Conservation (phyloP, 2,888 invertebrate genomes). For the Ferdinandea cuprea region DNA sequence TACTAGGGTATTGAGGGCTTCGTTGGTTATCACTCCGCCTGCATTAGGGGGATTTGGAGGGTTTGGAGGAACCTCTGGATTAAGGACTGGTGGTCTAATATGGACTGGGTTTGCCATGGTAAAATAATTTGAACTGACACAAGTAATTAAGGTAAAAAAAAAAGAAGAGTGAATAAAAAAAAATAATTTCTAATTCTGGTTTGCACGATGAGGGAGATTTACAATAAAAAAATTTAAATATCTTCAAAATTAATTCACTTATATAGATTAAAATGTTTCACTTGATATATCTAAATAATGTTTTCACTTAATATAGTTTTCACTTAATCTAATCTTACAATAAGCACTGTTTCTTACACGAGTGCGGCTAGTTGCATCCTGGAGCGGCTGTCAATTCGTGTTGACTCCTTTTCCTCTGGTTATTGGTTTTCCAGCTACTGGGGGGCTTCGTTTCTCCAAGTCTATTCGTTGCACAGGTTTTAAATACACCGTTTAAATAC, state of each 20-base stretch:
- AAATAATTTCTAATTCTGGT: too few relatives aligned
- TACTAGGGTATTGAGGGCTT: too few relatives aligned
- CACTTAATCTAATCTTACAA: neutral
- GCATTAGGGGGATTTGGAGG: neutral
- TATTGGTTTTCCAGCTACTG: neutral
- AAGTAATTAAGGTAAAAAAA: neutral
- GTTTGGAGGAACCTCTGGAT: neutral
- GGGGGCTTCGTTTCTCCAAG: neutral
- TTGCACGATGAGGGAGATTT: too few relatives aligned
- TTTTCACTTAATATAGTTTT: too few relatives aligned
- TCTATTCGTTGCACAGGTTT: neutral
- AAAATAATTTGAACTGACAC: neutral
- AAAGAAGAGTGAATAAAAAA: too few relatives aligned
- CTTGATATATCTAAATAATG: neutral
- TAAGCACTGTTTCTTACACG: slow-evolving; percentile 1
- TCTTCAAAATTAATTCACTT: neutral
- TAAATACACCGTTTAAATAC: neutral
- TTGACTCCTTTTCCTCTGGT: slow-evolving; percentile 8
- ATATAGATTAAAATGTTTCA: neutral
- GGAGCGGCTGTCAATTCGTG: neutral
- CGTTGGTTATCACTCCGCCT: neutral
- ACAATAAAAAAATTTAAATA: neutral
- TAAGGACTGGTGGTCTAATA: neutral
- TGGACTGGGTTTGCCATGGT: neutral
- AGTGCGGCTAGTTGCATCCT: neutral